Evolutionary conservation across 2,888 invertebrate genomes (phyloP), one percentile per base, ranked within the genome.

Genomic region (Magallana nippona): DNA sequence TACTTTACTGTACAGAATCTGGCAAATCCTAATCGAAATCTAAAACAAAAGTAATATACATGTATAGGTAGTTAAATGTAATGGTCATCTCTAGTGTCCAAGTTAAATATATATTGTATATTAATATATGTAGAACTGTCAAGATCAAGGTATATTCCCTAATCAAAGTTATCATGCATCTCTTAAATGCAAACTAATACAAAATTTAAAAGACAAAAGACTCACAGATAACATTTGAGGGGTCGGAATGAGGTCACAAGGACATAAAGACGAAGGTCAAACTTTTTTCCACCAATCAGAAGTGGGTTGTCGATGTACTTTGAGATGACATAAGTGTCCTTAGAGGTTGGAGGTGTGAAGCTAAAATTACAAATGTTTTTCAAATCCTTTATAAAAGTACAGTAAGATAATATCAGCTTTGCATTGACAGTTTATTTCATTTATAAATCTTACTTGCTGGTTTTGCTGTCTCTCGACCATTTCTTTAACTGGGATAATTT

Each of bases 1-100:
- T 98, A 98, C 94, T 98, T 98, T 81, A 98, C 97, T 0, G 98
- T 98, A 92, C 98, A 99, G 95, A 99, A 99, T 84, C 98, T 96
- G 94, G 98, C 98, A 95, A 99, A 99, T 11, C 98, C 98, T 81
- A 97, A 90, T 77, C 91, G 90, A 86, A 97, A 98, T 91, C 98
- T 96, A 87, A 57, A 89, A 85, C 71, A 63, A 79, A 22, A n/a
- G 81, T 19, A 5, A 62, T 27, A 63, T 0, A 71, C 10, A 56
- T 79, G 79, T 44, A 8, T 44, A 44, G 44, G 44, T 44, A 44
- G 44, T 3, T 44, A 44, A 44, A 44, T 44, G 44, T 8, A 44
- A 8, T 44, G 44, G 44, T 44, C 5, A 44, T 44, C 8, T 44
- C 44, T 44, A 44, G 44, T 44, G 8, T 44, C 5, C 44, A 44